A percentile compares a stretch with the other conserved stretches of the same genome.
phyloP scores from a whole-genome alignment of 2,888 invertebrate genomes.

The Athrips mouffetella region DNA sequence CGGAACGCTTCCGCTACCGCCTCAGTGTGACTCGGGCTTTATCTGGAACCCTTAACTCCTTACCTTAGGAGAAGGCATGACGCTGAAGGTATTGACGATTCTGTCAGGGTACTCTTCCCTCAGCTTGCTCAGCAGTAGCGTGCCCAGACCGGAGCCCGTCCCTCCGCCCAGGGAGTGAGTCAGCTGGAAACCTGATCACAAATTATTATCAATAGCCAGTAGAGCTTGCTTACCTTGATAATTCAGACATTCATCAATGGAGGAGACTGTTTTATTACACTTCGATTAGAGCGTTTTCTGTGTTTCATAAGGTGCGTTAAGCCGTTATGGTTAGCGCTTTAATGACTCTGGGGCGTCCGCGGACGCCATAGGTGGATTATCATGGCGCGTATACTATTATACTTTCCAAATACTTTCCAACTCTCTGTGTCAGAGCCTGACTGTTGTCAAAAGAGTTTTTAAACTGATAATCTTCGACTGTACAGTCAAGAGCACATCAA shows the following conservation, averaged over 20 bases:
- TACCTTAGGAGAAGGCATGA: conserved; percentile 90
- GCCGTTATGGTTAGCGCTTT: too few species aligned
- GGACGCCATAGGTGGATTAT: too few species aligned
- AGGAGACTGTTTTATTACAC: neutral
- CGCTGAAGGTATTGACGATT: conserved; percentile 89
- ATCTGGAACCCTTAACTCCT: neutral
- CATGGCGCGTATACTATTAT: too few species aligned
- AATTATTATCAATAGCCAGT: neutral
- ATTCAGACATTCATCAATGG: neutral
- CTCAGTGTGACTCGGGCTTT: neutral
- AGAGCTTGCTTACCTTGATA: neutral
- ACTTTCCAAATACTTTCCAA: too few species aligned
- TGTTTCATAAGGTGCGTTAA: too few species aligned
- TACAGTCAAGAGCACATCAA: too few species aligned
- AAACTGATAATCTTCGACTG: too few species aligned
- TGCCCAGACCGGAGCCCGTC: conserved; percentile 90
- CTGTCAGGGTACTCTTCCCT: conserved; percentile 91
- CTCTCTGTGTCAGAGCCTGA: too few species aligned
- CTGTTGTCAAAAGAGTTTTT: too few species aligned
- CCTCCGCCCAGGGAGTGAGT: conserved; percentile 90
- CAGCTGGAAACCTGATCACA: conserved; percentile 80
- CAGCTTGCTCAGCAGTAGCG: conserved; percentile 87
- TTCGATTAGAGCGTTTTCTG: too few species aligned
- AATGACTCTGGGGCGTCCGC: too few species aligned
- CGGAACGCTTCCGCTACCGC: too few species aligned